Evolutionary conservation across 1,140 invertebrate genomes (phyloP).

Genomic region (Kradibia gibbosae): DNA sequence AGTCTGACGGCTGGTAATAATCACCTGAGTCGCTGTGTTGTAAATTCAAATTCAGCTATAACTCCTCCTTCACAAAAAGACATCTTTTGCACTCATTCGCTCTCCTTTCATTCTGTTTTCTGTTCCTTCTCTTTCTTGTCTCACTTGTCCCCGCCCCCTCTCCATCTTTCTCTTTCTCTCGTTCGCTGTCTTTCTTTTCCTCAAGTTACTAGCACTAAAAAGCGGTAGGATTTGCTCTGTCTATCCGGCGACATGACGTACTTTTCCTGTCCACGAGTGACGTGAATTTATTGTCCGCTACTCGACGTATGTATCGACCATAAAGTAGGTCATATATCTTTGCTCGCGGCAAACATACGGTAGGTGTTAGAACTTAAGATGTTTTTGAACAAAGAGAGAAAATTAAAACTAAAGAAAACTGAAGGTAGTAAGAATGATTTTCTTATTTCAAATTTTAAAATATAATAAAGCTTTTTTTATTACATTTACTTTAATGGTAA

Average conservation of each 20-base stretch:
- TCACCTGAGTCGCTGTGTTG: slow-evolving; percentile 11
- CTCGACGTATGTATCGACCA: slow-evolving; percentile 52
- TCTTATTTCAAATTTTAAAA: neutral
- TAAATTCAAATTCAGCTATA: slow-evolving; percentile 51
- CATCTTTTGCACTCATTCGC: neutral
- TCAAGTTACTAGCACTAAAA: slow-evolving; percentile 41
- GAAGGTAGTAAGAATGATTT: neutral
- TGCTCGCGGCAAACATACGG: slow-evolving; percentile 35
- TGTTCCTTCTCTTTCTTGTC: neutral
- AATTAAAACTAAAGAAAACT: slow-evolving; percentile 13
- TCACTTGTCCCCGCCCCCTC: neutral
- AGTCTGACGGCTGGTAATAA: slow-evolving; percentile 1
- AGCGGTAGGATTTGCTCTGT: slow-evolving; percentile 42
- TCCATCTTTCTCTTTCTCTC: slow-evolving; percentile 6
- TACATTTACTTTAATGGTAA: neutral
- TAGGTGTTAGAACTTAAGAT: slow-evolving; percentile 13
- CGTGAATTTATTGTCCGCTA: slow-evolving; percentile 58
- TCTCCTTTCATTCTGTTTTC: neutral
- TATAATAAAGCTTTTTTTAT: neutral
- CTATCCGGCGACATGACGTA: slow-evolving; percentile 42
- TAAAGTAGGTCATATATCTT: slow-evolving; percentile 63
- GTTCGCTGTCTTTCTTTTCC: no score
- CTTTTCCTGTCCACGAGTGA: slow-evolving; percentile 53
- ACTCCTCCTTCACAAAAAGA: slow-evolving; percentile 17
- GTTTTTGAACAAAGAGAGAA: slow-evolving; percentile 29